Percentiles rank a stretch among this genome's conserved stretches.
Evolutionary conservation across 2,888 invertebrate genomes (phyloP).

Genomic region (Eupithecia pulchellata): DNA sequence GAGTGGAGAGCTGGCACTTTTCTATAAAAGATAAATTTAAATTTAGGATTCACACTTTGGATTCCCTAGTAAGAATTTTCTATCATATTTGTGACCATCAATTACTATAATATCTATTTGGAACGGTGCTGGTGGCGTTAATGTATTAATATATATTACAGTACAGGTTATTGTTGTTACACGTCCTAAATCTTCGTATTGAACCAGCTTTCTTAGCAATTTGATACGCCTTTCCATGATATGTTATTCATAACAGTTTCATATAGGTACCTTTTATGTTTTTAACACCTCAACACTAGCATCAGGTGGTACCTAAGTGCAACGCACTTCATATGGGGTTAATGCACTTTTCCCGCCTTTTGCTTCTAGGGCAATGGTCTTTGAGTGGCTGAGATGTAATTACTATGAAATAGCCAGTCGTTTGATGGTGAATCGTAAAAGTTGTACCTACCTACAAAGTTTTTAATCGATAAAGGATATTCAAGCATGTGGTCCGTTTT

Average conservation of each 20-base stretch:
- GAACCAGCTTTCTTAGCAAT: neutral
- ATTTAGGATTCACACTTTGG: neutral
- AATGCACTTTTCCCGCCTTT: constrained; percentile 60
- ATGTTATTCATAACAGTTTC: constrained; percentile 5
- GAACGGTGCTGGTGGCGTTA: neutral
- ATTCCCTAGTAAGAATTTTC: neutral
- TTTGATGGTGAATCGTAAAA: constrained; percentile 25
- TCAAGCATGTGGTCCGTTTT: neutral
- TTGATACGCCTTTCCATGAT: neutral
- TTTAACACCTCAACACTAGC: constrained; percentile 31
- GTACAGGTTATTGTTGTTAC: neutral
- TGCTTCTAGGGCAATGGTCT: constrained; percentile 55
- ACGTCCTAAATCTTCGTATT: neutral
- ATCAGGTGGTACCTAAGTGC: constrained; percentile 63
- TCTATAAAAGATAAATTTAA: neutral
- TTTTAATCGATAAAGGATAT: constrained; percentile 14
- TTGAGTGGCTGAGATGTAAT: constrained; percentile 40
- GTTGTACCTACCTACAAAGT: constrained; percentile 6
- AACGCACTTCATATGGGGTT: constrained; percentile 62
- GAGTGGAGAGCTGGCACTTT: neutral
- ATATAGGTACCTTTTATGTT: neutral
- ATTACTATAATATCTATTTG: neutral
- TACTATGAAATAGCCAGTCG: constrained; percentile 40
- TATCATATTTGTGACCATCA: neutral
- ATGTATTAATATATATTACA: neutral